Evolutionary conservation across 2,888 invertebrate genomes (phyloP), one percentile per base, ranked within the genome.

Genomic region (Griposia aprilina): DNA sequence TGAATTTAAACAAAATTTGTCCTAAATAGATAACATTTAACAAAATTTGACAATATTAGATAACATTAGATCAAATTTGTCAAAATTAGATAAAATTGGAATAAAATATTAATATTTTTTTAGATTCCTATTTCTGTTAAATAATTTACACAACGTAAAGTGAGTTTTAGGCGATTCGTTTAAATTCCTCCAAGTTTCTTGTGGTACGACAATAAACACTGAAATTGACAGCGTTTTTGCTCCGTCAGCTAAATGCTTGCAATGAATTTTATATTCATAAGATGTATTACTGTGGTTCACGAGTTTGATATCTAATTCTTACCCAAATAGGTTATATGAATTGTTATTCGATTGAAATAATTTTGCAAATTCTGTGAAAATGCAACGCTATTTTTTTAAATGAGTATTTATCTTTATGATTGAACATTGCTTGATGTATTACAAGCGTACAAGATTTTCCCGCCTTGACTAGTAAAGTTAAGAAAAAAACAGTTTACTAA

Each of bases 211-310:
- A 36, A 57, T 50, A 13, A 45, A 48, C 50, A 60, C 5, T 60
- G 30, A 57, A 10, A 74, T 67, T 65, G 59, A 59, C n/a, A 68
- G 60, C 60, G 50, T 74, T 65, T 78, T 74, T 70, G 67, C 63
- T 76, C 65, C 62, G 57, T 45, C 65, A 72, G 41, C 60, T 63
- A 70, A 72, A 80, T 52, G 74, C 72, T 83, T 66, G 68, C 66
- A 76, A 81, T 71, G 13, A 78, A 75, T 78, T 80, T 60, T 52
- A 77, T 76, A 74, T 70, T 50, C 67, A 65, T 76, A 75, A 52
- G n/a, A 50, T 55, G 10, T 69, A 48, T 65, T 15, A 20, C 10
- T 76, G 70, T 71, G 50, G 20, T 59, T 50, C 23, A 36, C 45
- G 52, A 7, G 36, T 63, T 20, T n/a, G n/a, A 52, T 23, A 72